These are phyloP conservation scores for Netelia melanura DNA, from an alignment of 2,888 invertebrate species.

Conservation along the genomic window DNA sequence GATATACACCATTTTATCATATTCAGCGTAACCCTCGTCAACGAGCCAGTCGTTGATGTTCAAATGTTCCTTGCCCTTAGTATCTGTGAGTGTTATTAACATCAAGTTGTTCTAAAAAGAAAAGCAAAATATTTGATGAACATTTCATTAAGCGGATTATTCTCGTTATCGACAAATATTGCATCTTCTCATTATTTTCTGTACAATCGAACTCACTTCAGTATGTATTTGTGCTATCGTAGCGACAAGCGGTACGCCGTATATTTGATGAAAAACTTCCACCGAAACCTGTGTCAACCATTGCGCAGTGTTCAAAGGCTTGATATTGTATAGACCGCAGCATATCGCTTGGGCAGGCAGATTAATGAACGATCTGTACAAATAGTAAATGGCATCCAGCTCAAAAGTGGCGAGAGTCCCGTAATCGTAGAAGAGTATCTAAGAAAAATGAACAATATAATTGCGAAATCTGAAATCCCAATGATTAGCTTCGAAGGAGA, in stretches of 20 bases:
- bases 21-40: slow-evolving; percentile 73
- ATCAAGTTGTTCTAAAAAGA: slow-evolving; percentile 78
- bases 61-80: slow-evolving; percentile 75
- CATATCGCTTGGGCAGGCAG: slow-evolving; percentile 81
- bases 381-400: slow-evolving; percentile 75
- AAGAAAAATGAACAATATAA: slow-evolving; percentile 42
- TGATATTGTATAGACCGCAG: slow-evolving; percentile 78
- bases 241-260: slow-evolving; percentile 73
- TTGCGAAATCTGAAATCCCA: background rate
- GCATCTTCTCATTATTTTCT: slow-evolving; percentile 2
- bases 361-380: slow-evolving; percentile 77
- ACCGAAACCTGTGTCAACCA: slow-evolving; percentile 74
- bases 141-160: slow-evolving; percentile 25
- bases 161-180: background rate
- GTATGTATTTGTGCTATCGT: slow-evolving; percentile 70
- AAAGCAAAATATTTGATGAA: slow-evolving; percentile 25
- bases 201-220: slow-evolving; percentile 71
- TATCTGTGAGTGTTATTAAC: slow-evolving; percentile 78
- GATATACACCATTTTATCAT: slow-evolving; percentile 81
- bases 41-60: slow-evolving; percentile 80
- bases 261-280: slow-evolving; percentile 70
- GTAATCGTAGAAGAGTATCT: slow-evolving; percentile 82
- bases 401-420: slow-evolving; percentile 79
- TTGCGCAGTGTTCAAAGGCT: slow-evolving; percentile 70
- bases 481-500: background rate